Conservation (phyloP, 2,888 invertebrate species). For the Anodontia alba region DNA sequence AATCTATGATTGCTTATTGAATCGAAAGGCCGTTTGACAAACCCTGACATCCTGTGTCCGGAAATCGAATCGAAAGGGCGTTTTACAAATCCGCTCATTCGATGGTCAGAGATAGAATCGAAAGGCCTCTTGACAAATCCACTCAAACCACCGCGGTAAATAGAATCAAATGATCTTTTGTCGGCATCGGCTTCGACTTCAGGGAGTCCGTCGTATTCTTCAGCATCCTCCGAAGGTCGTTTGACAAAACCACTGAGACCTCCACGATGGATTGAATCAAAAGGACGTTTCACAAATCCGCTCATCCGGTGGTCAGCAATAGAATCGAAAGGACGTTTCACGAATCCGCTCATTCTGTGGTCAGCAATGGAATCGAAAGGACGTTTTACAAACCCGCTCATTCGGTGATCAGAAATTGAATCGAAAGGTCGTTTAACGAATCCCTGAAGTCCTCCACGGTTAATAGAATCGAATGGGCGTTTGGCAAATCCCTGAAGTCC, state of each 20-base stretch:
- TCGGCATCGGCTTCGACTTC: constrained; percentile 23
- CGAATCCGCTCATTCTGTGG: constrained; percentile 33
- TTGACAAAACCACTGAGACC: constrained; percentile 49
- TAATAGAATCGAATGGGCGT: constrained; percentile 38
- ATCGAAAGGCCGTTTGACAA: constrained; percentile 50
- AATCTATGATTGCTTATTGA: constrained; percentile 41
- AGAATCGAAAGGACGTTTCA: constrained; percentile 36
- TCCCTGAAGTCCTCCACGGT: constrained; percentile 33
- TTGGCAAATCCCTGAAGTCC: constrained; percentile 44
- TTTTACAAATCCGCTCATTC: constrained; percentile 44
- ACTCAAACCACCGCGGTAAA: constrained; percentile 18
- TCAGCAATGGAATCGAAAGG: constrained; percentile 36
- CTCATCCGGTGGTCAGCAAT: constrained; percentile 35
- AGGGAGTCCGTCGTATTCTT: constrained; percentile 24
- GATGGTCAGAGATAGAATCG: constrained; percentile 39
- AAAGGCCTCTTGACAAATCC: constrained; percentile 46
- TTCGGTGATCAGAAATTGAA: constrained; percentile 19
- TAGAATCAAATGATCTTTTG: constrained; percentile 44
- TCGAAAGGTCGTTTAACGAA: constrained; percentile 38
- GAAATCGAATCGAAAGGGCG: constrained; percentile 48
- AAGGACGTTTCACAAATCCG: constrained; percentile 43
- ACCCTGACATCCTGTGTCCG: constrained; percentile 36
- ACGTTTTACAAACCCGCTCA: constrained; percentile 49
- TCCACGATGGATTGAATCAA: constrained; percentile 46
- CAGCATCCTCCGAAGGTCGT: constrained; percentile 37